These are phyloP conservation scores for Mallotus villosus DNA, from an alignment of 2,797 vertebrate species.

Conservation along the genomic window DNA sequence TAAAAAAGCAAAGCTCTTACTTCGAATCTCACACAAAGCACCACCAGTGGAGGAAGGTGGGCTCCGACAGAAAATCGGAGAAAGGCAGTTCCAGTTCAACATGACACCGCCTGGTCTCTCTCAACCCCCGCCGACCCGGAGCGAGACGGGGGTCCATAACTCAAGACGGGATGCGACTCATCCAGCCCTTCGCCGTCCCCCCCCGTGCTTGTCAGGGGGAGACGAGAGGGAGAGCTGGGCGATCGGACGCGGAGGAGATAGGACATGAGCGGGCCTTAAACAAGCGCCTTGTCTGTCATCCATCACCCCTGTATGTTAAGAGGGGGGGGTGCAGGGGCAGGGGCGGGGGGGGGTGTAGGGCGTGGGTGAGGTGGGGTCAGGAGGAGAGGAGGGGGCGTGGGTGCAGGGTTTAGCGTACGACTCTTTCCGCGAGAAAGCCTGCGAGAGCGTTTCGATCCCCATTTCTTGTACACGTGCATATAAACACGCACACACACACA, in stretches of 20 bases:
- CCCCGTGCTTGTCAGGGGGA: conserved; percentile 63
- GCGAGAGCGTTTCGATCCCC: conserved; percentile 48
- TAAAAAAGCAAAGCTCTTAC: too few species aligned
- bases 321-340: conserved; percentile 33
- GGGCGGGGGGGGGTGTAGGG: neutral
- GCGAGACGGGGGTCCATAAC: conserved; percentile 47
- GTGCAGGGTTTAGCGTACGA: neutral
- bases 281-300: conserved; percentile 74
- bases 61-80: neutral
- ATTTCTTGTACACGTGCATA: conserved; percentile 57
- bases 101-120: neutral
- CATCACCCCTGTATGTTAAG: conserved; percentile 78
- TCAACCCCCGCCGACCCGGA: conserved; percentile 7
- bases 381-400: too few species aligned
- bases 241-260: conserved; percentile 70
- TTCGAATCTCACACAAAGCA: too few species aligned
- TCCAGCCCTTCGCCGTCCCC: conserved; percentile 39
- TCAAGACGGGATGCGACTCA: conserved; percentile 49
- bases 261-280: conserved; percentile 86
- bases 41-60: neutral
- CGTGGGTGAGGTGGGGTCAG: too few species aligned
- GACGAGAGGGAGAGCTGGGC: conserved; percentile 43
- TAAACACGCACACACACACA: conserved; percentile 13
- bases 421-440: conserved; percentile 30
- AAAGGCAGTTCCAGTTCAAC: neutral